Evolutionary conservation across 2,113 vertebrate genomes (phyloP).

Genomic region (western clawed frog (Xenopus tropicalis)): UCB_Xtro_10.0 CM004450.2:141635001-141635500

Average conservation of each 20-base stretch:
- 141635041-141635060: conserved; percentile 80
- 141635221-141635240: conserved; percentile 45
- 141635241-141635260: conserved; percentile 67
- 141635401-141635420: conserved; percentile 65
- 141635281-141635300: conserved; percentile 71
- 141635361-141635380: conserved; percentile 67
- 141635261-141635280: conserved; percentile 72
- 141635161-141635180: conserved; percentile 75
- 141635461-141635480: conserved; percentile 56
- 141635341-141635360: conserved; percentile 66
- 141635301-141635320: conserved; percentile 59
- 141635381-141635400: conserved; percentile 58
- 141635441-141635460: conserved; percentile 76
- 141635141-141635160: conserved; percentile 65
- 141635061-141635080: conserved; percentile 84
- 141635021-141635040: conserved; percentile 80
- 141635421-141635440: conserved; percentile 70
- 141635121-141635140: conserved; percentile 65
- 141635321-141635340: conserved; percentile 56
- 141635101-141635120: conserved; percentile 76
- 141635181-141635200: conserved; percentile 82
- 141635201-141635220: conserved; percentile 60
- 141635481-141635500: conserved; percentile 56
- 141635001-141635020: conserved; percentile 72
- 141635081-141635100: conserved; percentile 82